These are phyloP conservation scores for Polydrusus tereticollis DNA, from an alignment of 2,888 invertebrate genomes.

Conservation along the genomic window DNA sequence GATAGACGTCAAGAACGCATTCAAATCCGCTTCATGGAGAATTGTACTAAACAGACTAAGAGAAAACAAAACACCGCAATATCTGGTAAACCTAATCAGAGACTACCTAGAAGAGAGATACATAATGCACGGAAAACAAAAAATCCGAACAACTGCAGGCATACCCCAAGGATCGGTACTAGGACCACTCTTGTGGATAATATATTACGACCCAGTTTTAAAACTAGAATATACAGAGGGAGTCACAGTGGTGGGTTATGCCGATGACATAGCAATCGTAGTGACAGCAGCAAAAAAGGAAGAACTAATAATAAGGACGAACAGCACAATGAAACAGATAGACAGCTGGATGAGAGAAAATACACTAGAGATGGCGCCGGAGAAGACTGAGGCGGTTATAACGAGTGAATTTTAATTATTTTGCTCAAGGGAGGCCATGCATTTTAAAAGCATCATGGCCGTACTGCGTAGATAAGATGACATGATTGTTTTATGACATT, in stretches of 20 bases:
- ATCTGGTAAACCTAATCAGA: neutral
- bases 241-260: constrained; percentile 2
- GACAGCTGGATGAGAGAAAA: neutral
- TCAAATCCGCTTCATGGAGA: neutral
- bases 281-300: neutral
- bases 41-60: neutral
- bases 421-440: too few relatives aligned
- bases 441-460: too few relatives aligned
- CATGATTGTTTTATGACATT: too few relatives aligned
- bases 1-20: neutral
- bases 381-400: constrained; percentile 10
- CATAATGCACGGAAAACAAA: neutral
- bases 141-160: too few relatives aligned
- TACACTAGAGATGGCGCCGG: neutral
- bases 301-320: neutral
- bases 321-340: neutral
- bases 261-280: constrained; percentile 21
- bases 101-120: neutral
- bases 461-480: too few relatives aligned
- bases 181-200: constrained; percentile 25
- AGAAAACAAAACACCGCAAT: neutral
- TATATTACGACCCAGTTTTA: constrained; percentile 20
- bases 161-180: too few relatives aligned
- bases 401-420: too few relatives aligned
- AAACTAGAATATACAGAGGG: neutral